Percentiles rank a stretch among this genome's conserved stretches.
These are phyloP conservation scores for Tragelaphus oryx DNA, from an alignment of 2,797 vertebrate genomes.

Conservation along the genomic window DNA sequence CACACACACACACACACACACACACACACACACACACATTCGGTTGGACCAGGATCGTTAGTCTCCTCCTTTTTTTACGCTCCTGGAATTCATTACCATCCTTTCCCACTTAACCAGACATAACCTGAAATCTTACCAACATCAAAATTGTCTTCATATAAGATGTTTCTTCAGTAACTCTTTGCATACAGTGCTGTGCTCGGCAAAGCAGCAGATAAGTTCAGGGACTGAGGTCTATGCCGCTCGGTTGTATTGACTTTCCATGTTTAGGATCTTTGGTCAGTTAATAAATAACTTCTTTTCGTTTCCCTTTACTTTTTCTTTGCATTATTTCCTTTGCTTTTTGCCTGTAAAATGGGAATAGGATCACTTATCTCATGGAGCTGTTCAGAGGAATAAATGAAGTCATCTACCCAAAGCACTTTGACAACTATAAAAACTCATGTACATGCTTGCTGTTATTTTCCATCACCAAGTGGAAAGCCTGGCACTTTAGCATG, in stretches of 20 bases:
- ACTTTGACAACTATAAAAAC: background rate
- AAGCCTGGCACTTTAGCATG: background rate
- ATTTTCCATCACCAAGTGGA: background rate
- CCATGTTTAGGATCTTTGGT: background rate
- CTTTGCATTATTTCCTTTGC: background rate
- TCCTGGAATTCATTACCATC: background rate
- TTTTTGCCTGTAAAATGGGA: background rate
- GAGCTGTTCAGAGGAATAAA: background rate
- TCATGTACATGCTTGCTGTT: background rate
- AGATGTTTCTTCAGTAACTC: background rate
- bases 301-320: background rate
- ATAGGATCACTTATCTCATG: background rate
- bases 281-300: background rate
- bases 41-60: background rate
- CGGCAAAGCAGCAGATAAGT: background rate
- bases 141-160: background rate
- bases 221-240: background rate
- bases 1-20: background rate
- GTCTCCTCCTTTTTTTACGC: background rate
- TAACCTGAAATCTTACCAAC: background rate
- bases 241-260: background rate
- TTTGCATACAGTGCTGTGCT: background rate
- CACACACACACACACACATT: background rate
- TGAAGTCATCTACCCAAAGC: background rate
- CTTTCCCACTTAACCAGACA: background rate